Evolutionary conservation across 2,888 invertebrate species (phyloP), one percentile per base, ranked within the genome.

Genomic region (Dryobotodes eremita): DNA sequence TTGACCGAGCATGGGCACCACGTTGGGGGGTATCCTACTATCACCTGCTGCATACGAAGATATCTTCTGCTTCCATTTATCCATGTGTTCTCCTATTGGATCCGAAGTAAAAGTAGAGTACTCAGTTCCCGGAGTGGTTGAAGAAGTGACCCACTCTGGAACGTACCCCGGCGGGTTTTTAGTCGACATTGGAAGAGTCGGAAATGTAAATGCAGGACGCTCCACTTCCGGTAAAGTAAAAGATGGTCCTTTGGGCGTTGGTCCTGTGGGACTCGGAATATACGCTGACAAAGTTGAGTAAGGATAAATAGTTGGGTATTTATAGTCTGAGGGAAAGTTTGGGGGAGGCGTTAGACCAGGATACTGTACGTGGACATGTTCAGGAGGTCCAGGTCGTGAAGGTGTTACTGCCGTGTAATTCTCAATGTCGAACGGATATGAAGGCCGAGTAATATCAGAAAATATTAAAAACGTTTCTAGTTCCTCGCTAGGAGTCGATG

Each of bases 251-350:
- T 23, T 31, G 1, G 73, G 73, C 0, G 72, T 31, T 23, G 73
- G 74, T 11, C 74, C 72, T 17, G 72, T 72, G 7, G 53, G 53
- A 10, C 15, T 53, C 4, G 42, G 53, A 26, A 26, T 26, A 8
- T 71, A 42, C 15, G 23, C 0, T 0, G 15, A 0, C 23, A 0
- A 0, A 17, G 1, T 6, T 11, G 5, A 10, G 15, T 6, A 26
- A 1, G 74, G 26, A 13, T 46, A 55, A 4, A 46, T 23, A 6
- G 53, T 53, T 26, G 73, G 73, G 26, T 46, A 74, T 42, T 2
- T 53, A 10, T 74, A 55, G 42, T 31, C 23, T 7, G 42, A 5
- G 17, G 72, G 73, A 23, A 74, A 72, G 42, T 72, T 74, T 8
- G 73, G 53, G 7, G 53, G 72, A 11, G 53, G 42, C 0, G 53